Conservation (phyloP, 2,113 vertebrate species). For the Aythya baeri region DNA sequence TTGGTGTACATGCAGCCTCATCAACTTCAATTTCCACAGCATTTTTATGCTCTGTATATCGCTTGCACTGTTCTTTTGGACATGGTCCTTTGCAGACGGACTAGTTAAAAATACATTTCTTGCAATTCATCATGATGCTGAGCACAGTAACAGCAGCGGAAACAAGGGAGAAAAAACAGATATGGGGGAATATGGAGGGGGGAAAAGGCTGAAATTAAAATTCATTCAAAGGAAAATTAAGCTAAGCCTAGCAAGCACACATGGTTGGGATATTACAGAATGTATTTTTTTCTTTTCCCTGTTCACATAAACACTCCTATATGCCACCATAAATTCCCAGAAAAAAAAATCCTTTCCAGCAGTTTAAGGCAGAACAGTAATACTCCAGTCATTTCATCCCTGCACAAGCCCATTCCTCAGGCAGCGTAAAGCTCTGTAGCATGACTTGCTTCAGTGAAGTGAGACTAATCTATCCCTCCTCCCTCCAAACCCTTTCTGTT, state of each 20-base stretch:
- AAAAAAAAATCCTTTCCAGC: constrained; percentile 1
- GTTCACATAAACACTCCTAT: neutral
- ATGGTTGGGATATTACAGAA: neutral
- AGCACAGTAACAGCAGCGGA: neutral
- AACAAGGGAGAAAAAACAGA: neutral
- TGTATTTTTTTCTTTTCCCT: neutral
- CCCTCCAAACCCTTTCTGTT: neutral
- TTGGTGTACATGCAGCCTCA: neutral
- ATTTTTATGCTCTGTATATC: neutral
- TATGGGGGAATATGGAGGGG: neutral
- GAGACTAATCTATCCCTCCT: neutral
- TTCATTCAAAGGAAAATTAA: constrained; percentile 5
- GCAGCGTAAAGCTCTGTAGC: neutral
- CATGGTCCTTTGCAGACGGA: neutral
- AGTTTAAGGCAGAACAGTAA: neutral
- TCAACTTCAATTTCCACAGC: neutral
- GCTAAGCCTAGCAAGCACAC: neutral
- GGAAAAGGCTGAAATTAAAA: neutral
- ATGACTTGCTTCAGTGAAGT: constrained; percentile 8
- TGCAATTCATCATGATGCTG: neutral
- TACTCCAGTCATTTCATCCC: neutral
- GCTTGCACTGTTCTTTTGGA: neutral
- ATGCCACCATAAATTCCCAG: neutral
- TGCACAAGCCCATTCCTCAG: neutral
- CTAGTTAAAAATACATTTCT: neutral